Percentiles rank a stretch among this genome's conserved stretches.
Evolutionary conservation across 2,797 vertebrate species (phyloP).

Genomic region (Paguma larvata): DNA sequence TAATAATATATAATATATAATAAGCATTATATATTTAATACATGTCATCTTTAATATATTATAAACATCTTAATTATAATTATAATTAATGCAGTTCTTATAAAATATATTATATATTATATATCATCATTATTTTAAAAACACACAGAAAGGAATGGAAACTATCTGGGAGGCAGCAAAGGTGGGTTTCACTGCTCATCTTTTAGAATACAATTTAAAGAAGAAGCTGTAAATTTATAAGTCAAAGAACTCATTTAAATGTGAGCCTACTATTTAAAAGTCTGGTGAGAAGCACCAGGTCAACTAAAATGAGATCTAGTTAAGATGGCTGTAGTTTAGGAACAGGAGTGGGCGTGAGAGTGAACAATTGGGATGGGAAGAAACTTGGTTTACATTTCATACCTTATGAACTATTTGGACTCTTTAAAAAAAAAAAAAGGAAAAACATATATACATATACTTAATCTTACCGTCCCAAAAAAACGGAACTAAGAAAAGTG

Average conservation of each 20-base stretch:
- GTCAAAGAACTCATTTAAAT: not conserved
- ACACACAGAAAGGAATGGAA: not conserved
- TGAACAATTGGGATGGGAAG: not conserved
- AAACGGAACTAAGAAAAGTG: not conserved
- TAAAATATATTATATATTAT: not conserved
- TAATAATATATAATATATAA: not conserved
- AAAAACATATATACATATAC: not conserved
- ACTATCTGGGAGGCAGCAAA: not conserved
- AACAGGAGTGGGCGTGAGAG: not conserved
- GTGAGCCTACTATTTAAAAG: not conserved
- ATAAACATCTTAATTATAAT: not conserved
- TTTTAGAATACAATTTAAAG: not conserved
- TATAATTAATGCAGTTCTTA: not conserved
- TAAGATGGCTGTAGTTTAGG: not conserved
- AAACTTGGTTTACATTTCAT: slow-evolving; percentile 40
- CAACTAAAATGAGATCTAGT: not conserved
- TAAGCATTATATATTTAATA: not conserved
- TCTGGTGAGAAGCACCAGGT: not conserved
- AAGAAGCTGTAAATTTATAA: not conserved
- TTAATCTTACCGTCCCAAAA: not conserved
- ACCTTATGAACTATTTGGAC: not conserved
- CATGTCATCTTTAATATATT: not conserved
- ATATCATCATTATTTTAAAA: slow-evolving; percentile 7
- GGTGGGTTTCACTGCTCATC: not conserved
- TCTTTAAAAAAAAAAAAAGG: not conserved